Percentiles rank a stretch among this genome's conserved stretches.
Evolutionary conservation across 2,888 invertebrate species (phyloP).

Genomic region (Branchipolynoe longqiensis): DNA sequence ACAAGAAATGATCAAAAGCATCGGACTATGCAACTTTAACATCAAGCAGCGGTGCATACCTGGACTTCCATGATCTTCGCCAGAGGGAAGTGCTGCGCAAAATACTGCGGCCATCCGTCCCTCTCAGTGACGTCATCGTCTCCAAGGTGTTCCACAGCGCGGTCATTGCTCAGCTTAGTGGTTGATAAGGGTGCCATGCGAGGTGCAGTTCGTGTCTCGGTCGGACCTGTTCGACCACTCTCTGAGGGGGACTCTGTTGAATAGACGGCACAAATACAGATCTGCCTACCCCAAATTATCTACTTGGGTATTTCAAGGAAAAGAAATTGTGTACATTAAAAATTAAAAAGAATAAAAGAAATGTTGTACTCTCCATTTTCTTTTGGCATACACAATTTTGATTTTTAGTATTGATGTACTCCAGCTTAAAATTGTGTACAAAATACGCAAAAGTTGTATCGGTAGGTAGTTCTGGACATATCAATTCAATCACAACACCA

Average conservation of each 20-base stretch:
- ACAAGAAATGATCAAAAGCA: too few species aligned
- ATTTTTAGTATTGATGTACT: too few species aligned
- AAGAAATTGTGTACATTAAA: too few species aligned
- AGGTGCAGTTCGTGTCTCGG: constrained; percentile 60
- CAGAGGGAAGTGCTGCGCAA: constrained; percentile 70
- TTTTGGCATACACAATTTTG: too few species aligned
- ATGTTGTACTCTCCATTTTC: too few species aligned
- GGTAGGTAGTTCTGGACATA: too few species aligned
- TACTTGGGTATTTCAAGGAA: not conserved
- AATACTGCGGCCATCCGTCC: constrained; percentile 41
- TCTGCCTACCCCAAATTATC: too few species aligned
- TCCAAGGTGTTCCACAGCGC: not conserved
- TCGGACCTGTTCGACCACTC: constrained; percentile 66
- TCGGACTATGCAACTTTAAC: too few species aligned
- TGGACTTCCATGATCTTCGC: constrained; percentile 76
- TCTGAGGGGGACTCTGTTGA: constrained; percentile 58
- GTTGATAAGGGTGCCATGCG: constrained; percentile 14
- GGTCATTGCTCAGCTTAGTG: not conserved
- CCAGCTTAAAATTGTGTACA: too few species aligned
- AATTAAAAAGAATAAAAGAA: too few species aligned
- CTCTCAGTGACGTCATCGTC: not conserved
- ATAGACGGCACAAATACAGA: not conserved
- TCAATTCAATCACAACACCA: too few species aligned
- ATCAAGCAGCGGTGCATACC: constrained; percentile 66
- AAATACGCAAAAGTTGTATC: too few species aligned